phyloP scores from a whole-genome alignment of 2,797 vertebrate species.

The Brachyalestes nurse region DNA sequence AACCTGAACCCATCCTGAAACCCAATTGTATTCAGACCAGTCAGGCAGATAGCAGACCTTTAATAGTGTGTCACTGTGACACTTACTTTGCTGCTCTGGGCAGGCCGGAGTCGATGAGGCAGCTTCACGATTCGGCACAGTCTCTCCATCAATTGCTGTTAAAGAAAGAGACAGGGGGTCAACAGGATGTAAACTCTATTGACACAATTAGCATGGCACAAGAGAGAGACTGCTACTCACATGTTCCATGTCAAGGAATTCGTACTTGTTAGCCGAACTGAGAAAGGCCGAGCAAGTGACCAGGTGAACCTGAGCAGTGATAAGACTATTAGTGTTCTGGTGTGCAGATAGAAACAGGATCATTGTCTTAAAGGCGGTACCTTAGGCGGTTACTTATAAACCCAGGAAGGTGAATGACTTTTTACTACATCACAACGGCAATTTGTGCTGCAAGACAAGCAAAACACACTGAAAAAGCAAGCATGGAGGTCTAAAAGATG shows the following conservation, averaged over 20 bases:
- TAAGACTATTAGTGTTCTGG: neutral
- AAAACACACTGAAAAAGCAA: too few relatives aligned
- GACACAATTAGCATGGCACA: neutral
- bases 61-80: neutral
- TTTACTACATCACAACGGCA: too few relatives aligned
- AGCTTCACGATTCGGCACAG: constrained; percentile 87
- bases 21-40: too few relatives aligned
- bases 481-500: too few relatives aligned
- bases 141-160: constrained; percentile 91
- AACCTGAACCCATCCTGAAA: too few relatives aligned
- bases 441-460: too few relatives aligned
- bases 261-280: constrained; percentile 89
- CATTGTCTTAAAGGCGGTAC: too few relatives aligned
- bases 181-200: neutral
- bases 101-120: constrained; percentile 84
- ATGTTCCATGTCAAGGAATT: constrained; percentile 91
- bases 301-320: constrained; percentile 81
- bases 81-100: constrained; percentile 90
- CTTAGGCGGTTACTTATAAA: too few relatives aligned
- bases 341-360: too few relatives aligned
- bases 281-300: constrained; percentile 91
- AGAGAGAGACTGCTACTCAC: constrained; percentile 77
- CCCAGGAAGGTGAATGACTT: too few relatives aligned
- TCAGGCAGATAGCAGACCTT: too few relatives aligned
- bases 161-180: constrained; percentile 50